phyloP scores from a whole-genome alignment of 2,888 invertebrate genomes.

The Cryptosula pallasiana region DNA sequence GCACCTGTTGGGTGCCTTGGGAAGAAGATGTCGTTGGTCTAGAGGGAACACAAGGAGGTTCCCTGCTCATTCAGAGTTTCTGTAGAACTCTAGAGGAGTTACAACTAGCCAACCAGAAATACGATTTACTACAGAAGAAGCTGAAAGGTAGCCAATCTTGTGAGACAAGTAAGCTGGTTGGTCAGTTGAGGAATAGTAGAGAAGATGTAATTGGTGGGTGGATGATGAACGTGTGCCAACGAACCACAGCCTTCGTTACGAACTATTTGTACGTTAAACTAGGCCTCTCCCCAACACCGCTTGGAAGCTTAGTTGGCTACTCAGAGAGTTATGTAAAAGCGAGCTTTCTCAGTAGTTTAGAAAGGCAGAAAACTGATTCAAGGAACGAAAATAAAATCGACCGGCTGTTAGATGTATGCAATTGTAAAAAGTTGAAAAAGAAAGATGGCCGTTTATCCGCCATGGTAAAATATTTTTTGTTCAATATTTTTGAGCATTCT shows the following conservation, averaged over 20 bases:
- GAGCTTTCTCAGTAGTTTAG: neutral
- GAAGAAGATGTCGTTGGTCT: neutral
- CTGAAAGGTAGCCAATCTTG: neutral
- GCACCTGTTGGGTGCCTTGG: neutral
- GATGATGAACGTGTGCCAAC: neutral
- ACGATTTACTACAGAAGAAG: neutral
- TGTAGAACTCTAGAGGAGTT: neutral
- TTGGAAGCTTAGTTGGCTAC: neutral
- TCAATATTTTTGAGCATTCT: neutral
- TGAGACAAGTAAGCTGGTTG: neutral
- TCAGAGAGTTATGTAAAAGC: neutral
- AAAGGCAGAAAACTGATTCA: neutral
- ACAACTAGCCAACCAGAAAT: neutral
- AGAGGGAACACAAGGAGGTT: neutral
- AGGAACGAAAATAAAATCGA: neutral
- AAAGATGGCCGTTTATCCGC: neutral
- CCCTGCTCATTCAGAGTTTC: neutral
- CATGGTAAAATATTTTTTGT: neutral
- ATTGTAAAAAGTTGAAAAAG: neutral
- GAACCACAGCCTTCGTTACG: neutral
- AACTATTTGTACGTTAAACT: neutral
- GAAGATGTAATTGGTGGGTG: neutral
- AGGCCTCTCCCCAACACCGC: neutral
- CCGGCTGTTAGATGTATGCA: neutral
- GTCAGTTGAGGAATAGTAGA: neutral